Evolutionary conservation across 2,888 invertebrate genomes (phyloP), one percentile per base, ranked within the genome.

Genomic region (Idaea dimidiata): DNA sequence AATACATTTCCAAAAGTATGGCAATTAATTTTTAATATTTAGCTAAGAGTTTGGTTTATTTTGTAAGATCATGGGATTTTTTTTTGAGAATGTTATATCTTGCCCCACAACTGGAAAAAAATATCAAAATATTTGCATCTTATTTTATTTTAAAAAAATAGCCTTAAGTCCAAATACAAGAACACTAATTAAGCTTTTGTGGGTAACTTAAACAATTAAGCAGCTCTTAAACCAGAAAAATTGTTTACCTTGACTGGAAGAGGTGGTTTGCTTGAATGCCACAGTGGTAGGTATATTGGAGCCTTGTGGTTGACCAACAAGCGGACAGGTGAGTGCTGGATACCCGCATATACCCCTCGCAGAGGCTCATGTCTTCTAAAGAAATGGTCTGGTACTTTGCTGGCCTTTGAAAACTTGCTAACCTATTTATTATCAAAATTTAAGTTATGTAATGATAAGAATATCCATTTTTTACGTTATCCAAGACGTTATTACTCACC

Each of bases 331-430:
- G 89, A 91, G 60, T 94, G 93, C 74, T 94, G 93, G 59, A 94
- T 87, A 18, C 90, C 91, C 1, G 78, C 84, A 58, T 93, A 94
- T 16, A 78, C 81, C 6, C 94, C 95, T 71, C 83, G 84, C 59
- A 94, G 80, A 0, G 89, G 83, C 72, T 93, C 89, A 82, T 91
- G 93, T 17, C 87, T 86, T 68, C 80, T 85, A 69, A 94, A 82
- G 71, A 95, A 95, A 72, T 92, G 93, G 54, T 88, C 87, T 64
- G 95, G 95, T 73, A 95, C 87, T 79, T 94, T 93, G 31, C 83
- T 84, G 16, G 94, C 94, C 75, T 92, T 94, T 53, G 92, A 93
- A 79, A 94, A 95, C 84, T 94, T 95, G 81, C 94, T 93, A 79
- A 95, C 92, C 94, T 94, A 78, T 70, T 78, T 74, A 72, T 59